Conservation (phyloP, 2,888 invertebrate species). For the Blera fallax region DNA sequence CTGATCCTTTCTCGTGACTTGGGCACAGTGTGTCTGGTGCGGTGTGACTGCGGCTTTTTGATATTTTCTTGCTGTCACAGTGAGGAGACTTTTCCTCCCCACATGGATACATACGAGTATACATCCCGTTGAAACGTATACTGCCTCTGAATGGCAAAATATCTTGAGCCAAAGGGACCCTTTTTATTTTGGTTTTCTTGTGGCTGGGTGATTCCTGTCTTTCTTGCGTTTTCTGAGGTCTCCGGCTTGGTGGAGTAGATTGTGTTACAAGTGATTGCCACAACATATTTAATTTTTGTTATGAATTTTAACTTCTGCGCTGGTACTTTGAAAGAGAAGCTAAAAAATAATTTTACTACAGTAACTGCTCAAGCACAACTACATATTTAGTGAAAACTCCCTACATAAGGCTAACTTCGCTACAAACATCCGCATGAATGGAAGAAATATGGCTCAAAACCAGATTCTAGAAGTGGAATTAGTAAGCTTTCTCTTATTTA, state of each 20-base stretch:
- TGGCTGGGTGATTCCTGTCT: constrained; percentile 66
- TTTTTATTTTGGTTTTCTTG: constrained; percentile 39
- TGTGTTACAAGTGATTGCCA: constrained; percentile 73
- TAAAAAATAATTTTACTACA: no score
- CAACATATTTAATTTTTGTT: constrained; percentile 72
- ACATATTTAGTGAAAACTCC: no score
- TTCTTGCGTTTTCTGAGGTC: constrained; percentile 39
- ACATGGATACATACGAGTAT: constrained; percentile 12
- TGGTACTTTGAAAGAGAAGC: neutral
- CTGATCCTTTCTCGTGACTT: constrained; percentile 3
- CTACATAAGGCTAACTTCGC: no score
- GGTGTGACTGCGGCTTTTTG: constrained; percentile 45
- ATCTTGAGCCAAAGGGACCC: constrained; percentile 2
- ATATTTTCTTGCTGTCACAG: constrained; percentile 60
- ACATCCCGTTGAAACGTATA: constrained; percentile 60
- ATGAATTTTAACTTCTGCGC: constrained; percentile 55
- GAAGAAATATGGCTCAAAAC: no score
- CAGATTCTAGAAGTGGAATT: no score
- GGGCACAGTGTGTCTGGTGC: constrained; percentile 54
- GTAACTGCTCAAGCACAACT: no score
- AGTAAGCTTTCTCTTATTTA: no score
- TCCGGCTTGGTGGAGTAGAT: constrained; percentile 52
- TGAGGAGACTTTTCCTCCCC: constrained; percentile 62
- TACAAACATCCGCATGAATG: no score
- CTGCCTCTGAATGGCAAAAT: constrained; percentile 62